Evolutionary conservation across 1,140 invertebrate genomes (phyloP), one percentile per base, ranked within the genome.

Genomic region (Drosophila littoralis): DNA sequence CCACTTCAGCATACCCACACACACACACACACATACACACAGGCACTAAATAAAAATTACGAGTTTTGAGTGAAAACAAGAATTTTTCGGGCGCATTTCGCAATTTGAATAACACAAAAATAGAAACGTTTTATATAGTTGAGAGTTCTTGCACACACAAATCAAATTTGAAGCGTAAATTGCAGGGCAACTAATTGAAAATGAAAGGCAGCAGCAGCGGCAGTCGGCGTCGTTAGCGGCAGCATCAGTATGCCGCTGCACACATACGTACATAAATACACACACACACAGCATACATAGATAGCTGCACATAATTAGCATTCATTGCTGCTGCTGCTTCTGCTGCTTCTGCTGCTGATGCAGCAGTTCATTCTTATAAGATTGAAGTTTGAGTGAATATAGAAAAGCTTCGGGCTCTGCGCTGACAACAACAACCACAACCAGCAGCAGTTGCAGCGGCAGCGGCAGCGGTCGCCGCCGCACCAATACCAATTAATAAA

Each of bases 151-250:
- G 40, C 28, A 2, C 38, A 59, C 15, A 75, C 35, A 52, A 70
- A 69, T 69, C 57, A 69, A 61, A 70, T 64, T 40, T 52, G 28
- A 45, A 36, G 59, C 43, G 45, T 57, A 63, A 64, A 70, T 64
- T 70, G 66, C 66, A 69, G 48, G 51, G 43, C 65, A 43, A 28
- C 50, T 50, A 75, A 69, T 58, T 50, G 57, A 69, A 57, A 57
- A 69, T 67, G 51, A 72, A 72, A 61, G 61, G 50, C 74, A 52
- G 59, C 32, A n/a, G 46, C 61, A 36, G 12, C 12, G 6, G 5
- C 17, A 43, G 15, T 66, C 63, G 13, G 12, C 46, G 10, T 54
- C 40, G 32, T 60, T 52, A 28, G 48, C 50, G 36, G 48, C 64
- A 74, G 63, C 70, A 54, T 60, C 43, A 69, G 3, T 28, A 28